Conservation (phyloP, 2,888 invertebrate genomes). For the Neoascia interrupta region DNA sequence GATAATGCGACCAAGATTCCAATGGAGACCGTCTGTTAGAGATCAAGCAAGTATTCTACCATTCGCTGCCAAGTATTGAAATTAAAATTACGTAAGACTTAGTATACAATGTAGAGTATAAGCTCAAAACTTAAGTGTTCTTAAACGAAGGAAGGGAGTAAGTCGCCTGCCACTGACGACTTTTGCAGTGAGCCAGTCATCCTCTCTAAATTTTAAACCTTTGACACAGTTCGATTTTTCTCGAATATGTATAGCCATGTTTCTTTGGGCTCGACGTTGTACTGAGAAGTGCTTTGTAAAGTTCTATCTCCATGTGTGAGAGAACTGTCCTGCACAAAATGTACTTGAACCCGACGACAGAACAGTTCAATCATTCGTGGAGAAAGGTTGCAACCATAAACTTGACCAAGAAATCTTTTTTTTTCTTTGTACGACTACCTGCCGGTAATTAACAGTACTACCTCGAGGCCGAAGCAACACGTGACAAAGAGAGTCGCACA, state of each 20-base stretch:
- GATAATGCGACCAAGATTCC: constrained; percentile 79
- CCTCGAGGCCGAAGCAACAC: too few species aligned
- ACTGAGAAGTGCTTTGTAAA: too few species aligned
- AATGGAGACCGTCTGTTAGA: constrained; percentile 84
- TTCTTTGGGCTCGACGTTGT: too few species aligned
- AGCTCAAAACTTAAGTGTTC: constrained; percentile 53
- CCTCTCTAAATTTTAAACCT: constrained; percentile 9
- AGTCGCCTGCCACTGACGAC: constrained; percentile 1
- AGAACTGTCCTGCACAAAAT: too few species aligned
- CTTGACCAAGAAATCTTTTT: too few species aligned
- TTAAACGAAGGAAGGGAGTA: constrained; percentile 28
- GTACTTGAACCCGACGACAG: too few species aligned
- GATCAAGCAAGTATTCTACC: constrained; percentile 53
- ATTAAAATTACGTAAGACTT: constrained; percentile 52
- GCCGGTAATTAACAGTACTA: too few species aligned
- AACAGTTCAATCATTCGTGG: too few species aligned
- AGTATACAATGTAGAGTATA: constrained; percentile 50
- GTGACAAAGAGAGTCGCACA: too few species aligned
- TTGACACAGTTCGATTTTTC: constrained; percentile 15
- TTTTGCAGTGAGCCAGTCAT: neutral
- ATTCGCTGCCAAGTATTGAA: constrained; percentile 61
- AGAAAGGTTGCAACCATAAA: too few species aligned
- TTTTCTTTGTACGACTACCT: too few species aligned
- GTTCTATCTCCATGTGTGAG: too few species aligned
- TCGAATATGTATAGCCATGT: constrained; percentile 13